Evolutionary conservation across 2,797 vertebrate genomes (phyloP), one percentile per base, ranked within the genome.

Genomic region (Darevskia nairensis): DNA sequence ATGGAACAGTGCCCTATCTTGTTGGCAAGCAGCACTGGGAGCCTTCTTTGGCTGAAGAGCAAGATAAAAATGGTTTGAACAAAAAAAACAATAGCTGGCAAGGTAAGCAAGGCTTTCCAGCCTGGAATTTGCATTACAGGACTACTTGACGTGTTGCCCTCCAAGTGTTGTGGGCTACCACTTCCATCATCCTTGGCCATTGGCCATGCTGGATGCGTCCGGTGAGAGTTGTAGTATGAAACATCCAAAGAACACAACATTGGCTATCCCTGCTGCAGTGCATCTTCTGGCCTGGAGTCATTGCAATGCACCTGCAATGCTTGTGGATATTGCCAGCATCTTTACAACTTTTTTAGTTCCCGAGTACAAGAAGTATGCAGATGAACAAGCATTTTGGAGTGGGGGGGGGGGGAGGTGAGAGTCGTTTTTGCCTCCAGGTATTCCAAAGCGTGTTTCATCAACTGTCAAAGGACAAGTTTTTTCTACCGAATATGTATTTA

Each of bases 391-490:
- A 27, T 6, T 23, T 7, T 71, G 27, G 76, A 13, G 7, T 23
- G 66, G 21, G 76, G 19, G 6, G 41, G 76, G 15, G 35, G 8
- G 15, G 13, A 82, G 39, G 7, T 41, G 59, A 25, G 74, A 82
- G 82, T 71, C 44, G 50, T 61, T 78, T 74, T 86, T 23, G 86
- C n/a, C 23, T 75, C 32, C 76, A 86, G 46, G 25, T 89, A 29
- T 89, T 87, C 44, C 80, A 80, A 86, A 84, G 29, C 78, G 2
- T 71, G 35, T 90, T 93, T 46, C 74, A 87, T 88, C 64, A 90
- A 86, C 82, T 88, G 68, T 86, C 83, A 88, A 87, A 89, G 85
- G 72, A 71, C 77, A 78, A 5, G 21, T n/a, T 88, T 90, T 75
- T 92, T 88, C 82, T 83, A 61, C 32, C 75, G 87, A 78, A 83